phyloP scores from a whole-genome alignment of 2,113 vertebrate species.

The Corythornis madagascariensis region DNA sequence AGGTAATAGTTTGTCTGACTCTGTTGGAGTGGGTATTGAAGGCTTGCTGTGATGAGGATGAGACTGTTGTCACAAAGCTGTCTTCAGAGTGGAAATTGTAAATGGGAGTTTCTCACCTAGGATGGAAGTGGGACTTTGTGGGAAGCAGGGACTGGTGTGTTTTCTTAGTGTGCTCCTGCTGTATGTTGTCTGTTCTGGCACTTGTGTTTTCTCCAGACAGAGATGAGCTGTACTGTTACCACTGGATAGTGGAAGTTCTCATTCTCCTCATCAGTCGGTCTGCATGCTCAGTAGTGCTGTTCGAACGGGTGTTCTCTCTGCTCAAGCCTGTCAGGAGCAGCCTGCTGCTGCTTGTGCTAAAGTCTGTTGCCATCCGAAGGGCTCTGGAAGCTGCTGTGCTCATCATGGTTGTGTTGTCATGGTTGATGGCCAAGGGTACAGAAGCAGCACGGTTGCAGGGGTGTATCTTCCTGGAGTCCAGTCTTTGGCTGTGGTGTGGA shows the following conservation, averaged over 20 bases:
- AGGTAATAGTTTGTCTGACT: neutral
- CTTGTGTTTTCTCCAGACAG: neutral
- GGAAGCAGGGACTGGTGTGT: neutral
- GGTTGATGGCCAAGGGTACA: neutral
- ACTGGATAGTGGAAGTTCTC: neutral
- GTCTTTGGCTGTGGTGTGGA: neutral
- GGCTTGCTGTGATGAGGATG: slow-evolving; percentile 1
- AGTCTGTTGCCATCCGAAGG: neutral
- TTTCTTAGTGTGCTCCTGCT: neutral
- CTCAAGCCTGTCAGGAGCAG: neutral
- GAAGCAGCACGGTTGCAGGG: neutral
- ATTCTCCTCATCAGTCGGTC: neutral
- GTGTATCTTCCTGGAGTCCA: neutral
- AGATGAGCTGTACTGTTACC: neutral
- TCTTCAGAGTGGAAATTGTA: slow-evolving; percentile 32
- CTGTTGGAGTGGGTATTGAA: slow-evolving; percentile 1
- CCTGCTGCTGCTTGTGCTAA: neutral
- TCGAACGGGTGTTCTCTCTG: neutral
- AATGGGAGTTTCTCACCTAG: slow-evolving; percentile 14
- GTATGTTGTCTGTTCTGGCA: neutral
- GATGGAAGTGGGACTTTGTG: neutral
- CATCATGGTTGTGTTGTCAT: fast-evolving
- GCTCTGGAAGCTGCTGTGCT: neutral
- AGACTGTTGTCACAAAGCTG: slow-evolving; percentile 35
- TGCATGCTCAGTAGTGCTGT: fast-evolving